These are phyloP conservation scores for Bolborhynchus lineola DNA, from an alignment of 2,113 vertebrate species.

Conservation along the genomic window DNA sequence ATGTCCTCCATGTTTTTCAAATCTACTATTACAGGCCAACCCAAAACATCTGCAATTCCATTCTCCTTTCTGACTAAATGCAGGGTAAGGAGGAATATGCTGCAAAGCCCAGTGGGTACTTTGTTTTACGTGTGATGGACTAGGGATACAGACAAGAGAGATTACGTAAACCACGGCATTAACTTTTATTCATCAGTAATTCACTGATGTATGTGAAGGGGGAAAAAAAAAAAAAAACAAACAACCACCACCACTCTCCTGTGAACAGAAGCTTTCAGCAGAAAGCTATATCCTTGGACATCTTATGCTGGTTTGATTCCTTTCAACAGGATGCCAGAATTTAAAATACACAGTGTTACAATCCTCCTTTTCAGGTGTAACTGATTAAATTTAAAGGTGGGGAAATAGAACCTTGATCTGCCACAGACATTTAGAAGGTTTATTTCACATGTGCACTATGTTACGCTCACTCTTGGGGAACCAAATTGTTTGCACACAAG, in stretches of 20 bases:
- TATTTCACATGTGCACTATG: not conserved
- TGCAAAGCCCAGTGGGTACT: not conserved
- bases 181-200: not conserved
- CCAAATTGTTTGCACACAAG: not conserved
- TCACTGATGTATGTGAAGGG: not conserved
- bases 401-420: not conserved
- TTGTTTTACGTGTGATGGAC: not conserved
- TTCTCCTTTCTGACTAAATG: not conserved
- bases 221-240: not conserved
- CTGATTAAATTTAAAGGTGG: not conserved
- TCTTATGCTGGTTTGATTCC: not conserved
- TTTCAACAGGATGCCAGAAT: not conserved
- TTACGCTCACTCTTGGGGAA: not conserved
- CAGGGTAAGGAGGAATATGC: not conserved
- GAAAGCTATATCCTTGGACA: not conserved
- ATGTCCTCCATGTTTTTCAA: not conserved
- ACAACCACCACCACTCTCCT: not conserved
- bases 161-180: not conserved
- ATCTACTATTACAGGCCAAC: not conserved
- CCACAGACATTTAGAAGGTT: not conserved
- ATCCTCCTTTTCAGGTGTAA: not conserved
- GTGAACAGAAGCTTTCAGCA: not conserved
- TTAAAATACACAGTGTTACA: not conserved
- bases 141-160: not conserved
- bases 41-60: not conserved